Evolutionary conservation across 2,113 vertebrate species (phyloP), one percentile per base, ranked within the genome.

Genomic region (Argyrosomus japonicus): DNA sequence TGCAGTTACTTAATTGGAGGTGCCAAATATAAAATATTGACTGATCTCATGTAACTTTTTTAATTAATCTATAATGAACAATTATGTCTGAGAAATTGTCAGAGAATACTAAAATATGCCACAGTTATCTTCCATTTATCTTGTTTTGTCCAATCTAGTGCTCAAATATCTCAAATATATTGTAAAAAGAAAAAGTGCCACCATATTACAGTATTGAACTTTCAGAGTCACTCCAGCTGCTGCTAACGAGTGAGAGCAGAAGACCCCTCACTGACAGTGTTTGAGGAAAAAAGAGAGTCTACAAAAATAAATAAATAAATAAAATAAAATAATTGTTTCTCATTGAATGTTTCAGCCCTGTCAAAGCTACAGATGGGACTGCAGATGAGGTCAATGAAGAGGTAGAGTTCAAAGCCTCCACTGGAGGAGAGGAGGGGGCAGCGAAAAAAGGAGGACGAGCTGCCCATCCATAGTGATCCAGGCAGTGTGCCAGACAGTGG

Each of bases 401-500:
- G 48, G 29, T 43, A 29, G 32, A 21, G n/a, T 45, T 65, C n/a
- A 56, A 45, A 29, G 50, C 62, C 43, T 32, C 15, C 3, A 5
- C 60, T 40, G 32, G 65, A 10, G 32, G 14, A 43, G 48, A 54
- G 11, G 74, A 76, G 50, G 36, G 53, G 65, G 51, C 17, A 17
- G 74, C 0, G 1, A 23, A 75, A 75, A 51, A 43, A 53, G 15
- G 19, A 15, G 48, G 12, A 27, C 15, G 13, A 21, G 36, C 2
- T 45, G n/a, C 21, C 19, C 25, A 19, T 75, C 15, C 61, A 45
- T 15, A 17, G 5, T 43, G 50, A 17, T 27, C n/a, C 74, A 15
- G 73, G 62, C 50, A 56, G 50, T 11, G 50, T 40, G 32, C 50
- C 74, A 76, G 74, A 65, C 32, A 56, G n/a, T 10, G 61, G 10